phyloP scores from a whole-genome alignment of 2,888 invertebrate species.

The Dorcus hopei region DNA sequence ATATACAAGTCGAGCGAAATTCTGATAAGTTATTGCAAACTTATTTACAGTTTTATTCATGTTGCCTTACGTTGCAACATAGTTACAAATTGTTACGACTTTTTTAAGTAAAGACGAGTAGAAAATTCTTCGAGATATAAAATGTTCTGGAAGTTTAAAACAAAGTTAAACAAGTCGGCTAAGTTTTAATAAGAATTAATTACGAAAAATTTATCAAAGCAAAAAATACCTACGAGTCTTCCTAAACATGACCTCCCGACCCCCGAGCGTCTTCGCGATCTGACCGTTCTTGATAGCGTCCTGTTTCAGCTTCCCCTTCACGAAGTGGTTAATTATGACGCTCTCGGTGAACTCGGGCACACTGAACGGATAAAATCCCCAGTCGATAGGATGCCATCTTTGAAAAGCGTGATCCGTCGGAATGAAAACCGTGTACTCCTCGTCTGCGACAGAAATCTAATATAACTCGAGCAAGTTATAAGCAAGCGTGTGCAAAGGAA shows the following conservation, averaged over 20 bases:
- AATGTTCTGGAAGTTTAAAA: no score
- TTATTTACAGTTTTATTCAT: no score
- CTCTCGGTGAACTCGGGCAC: slow-evolving; percentile 63
- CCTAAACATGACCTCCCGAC: slow-evolving; percentile 56
- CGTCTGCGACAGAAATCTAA: slow-evolving; percentile 42
- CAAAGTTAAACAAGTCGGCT: no score
- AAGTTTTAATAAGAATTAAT: no score
- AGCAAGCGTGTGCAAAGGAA: no score
- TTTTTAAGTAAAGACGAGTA: no score
- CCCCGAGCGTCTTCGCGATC: slow-evolving; percentile 57
- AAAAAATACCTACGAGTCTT: slow-evolving; percentile 54
- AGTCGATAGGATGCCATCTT: slow-evolving; percentile 66
- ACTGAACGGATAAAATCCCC: slow-evolving; percentile 68
- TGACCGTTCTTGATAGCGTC: slow-evolving; percentile 56
- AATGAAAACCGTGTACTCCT: slow-evolving; percentile 61
- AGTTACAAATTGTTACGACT: no score
- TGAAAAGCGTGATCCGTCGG: slow-evolving; percentile 66
- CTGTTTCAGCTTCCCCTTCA: slow-evolving; percentile 57
- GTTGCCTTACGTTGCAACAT: no score
- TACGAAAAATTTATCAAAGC: neutral
- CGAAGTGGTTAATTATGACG: slow-evolving; percentile 60
- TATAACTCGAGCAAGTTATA: neutral
- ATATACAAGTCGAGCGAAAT: no score
- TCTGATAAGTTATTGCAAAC: no score
- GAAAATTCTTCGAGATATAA: no score